Percentiles rank a stretch among this genome's conserved stretches.
Conservation (phyloP, 2,113 vertebrate genomes). For the Plestiodon gilberti region DNA sequence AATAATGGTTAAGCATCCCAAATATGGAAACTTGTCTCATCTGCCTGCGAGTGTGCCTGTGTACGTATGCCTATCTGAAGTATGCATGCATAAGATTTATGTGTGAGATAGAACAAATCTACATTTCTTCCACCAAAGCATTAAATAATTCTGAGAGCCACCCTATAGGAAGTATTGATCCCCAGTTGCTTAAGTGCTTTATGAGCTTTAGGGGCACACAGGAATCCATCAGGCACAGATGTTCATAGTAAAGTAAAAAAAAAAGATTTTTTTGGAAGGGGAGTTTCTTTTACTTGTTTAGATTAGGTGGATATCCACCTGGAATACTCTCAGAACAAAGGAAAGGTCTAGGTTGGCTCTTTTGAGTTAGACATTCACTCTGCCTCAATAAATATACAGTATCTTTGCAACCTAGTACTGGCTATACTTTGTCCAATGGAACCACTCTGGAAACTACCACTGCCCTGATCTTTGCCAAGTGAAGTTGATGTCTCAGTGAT, state of each 20-base stretch:
- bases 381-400: background rate
- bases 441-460: background rate
- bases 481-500: background rate
- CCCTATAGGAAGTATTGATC: background rate
- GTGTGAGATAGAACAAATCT: background rate
- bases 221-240: background rate
- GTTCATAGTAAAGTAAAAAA: background rate
- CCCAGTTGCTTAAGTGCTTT: background rate
- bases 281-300: background rate
- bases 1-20: background rate
- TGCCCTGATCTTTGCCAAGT: background rate
- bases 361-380: background rate
- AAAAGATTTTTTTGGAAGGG: background rate
- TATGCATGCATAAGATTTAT: background rate
- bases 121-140: background rate
- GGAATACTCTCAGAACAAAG: background rate
- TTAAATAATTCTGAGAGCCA: background rate
- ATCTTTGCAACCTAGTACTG: background rate
- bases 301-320: background rate
- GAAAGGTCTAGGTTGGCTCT: background rate
- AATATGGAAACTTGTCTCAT: background rate
- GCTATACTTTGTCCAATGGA: background rate
- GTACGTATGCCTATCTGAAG: no score
- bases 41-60: background rate
- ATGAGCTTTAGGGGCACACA: background rate